These are phyloP conservation scores for Scalopus aquaticus DNA, from an alignment of 2,113 vertebrate genomes.

Conservation along the genomic window DNA sequence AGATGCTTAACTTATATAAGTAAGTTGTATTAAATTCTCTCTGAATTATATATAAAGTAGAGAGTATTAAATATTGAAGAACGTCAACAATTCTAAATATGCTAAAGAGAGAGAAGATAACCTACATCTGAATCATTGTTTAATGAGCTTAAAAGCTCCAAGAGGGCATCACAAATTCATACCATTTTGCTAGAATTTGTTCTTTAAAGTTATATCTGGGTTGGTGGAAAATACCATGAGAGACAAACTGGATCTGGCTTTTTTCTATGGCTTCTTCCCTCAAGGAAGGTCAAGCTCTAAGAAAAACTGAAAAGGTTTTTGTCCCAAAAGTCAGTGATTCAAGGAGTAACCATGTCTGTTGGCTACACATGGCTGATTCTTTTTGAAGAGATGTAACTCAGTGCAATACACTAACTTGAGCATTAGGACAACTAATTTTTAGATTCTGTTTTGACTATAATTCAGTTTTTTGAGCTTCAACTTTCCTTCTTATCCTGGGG, in stretches of 20 bases:
- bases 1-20: slow-evolving; percentile 5
- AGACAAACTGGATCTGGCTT: background rate
- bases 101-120: slow-evolving; percentile 1
- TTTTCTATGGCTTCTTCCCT: background rate
- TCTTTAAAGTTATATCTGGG: background rate
- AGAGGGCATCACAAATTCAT: slow-evolving; percentile 15
- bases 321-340: background rate
- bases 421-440: background rate
- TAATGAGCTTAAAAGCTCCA: slow-evolving; percentile 40
- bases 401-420: background rate
- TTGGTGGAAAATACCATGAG: slow-evolving; percentile 21
- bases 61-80: slow-evolving; percentile 65
- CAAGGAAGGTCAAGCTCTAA: background rate
- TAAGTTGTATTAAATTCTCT: slow-evolving; percentile 47
- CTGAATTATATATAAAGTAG: slow-evolving; percentile 34
- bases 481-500: background rate
- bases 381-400: background rate
- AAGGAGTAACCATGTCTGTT: background rate
- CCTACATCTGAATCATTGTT: slow-evolving; percentile 32
- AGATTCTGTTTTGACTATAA: background rate
- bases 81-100: slow-evolving; percentile 58
- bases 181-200: background rate
- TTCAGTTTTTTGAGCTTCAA: background rate
- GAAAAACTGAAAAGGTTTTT: background rate
- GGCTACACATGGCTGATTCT: background rate